Evolutionary conservation across 2,888 invertebrate species (phyloP).

Genomic region (Latheticus oryzae): DNA sequence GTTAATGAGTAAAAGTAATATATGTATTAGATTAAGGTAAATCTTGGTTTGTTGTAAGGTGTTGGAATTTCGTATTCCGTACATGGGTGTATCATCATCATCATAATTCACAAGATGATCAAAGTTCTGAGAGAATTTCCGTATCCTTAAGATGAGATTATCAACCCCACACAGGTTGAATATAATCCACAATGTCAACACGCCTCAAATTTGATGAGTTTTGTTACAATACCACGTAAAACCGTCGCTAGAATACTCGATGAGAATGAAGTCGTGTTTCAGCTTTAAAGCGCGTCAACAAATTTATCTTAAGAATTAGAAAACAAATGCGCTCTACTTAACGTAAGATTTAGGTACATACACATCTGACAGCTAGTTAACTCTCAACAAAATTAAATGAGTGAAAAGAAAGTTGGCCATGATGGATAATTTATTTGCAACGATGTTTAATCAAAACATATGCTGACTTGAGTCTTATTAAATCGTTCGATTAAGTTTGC

Average conservation of each 20-base stretch:
- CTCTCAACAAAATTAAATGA: constrained; percentile 7
- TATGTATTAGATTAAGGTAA: constrained; percentile 1
- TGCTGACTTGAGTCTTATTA: constrained; percentile 20
- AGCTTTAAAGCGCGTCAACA: constrained; percentile 42
- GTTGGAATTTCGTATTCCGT: constrained; percentile 58
- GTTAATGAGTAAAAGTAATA: constrained; percentile 3
- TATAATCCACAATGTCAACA: constrained; percentile 66
- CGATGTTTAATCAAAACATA: constrained; percentile 23
- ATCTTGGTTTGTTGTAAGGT: constrained; percentile 28
- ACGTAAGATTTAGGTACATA: too few species aligned
- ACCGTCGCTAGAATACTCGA: constrained; percentile 60
- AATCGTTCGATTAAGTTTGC: constrained; percentile 14
- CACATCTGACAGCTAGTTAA: too few species aligned
- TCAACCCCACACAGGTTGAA: constrained; percentile 62
- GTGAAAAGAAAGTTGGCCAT: background rate
- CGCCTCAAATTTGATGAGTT: constrained; percentile 66
- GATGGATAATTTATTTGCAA: constrained; percentile 25
- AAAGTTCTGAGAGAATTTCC: constrained; percentile 64
- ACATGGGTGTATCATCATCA: constrained; percentile 56
- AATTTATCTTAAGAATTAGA: constrained; percentile 45
- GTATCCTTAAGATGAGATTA: constrained; percentile 66
- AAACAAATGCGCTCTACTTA: background rate
- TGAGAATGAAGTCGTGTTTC: constrained; percentile 50
- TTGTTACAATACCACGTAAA: constrained; percentile 63
- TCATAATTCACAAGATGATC: constrained; percentile 66